A percentile compares a stretch with the other conserved stretches of the same genome.
Evolutionary conservation across 2,797 vertebrate genomes (phyloP).

Genomic region (Channa striata): DNA sequence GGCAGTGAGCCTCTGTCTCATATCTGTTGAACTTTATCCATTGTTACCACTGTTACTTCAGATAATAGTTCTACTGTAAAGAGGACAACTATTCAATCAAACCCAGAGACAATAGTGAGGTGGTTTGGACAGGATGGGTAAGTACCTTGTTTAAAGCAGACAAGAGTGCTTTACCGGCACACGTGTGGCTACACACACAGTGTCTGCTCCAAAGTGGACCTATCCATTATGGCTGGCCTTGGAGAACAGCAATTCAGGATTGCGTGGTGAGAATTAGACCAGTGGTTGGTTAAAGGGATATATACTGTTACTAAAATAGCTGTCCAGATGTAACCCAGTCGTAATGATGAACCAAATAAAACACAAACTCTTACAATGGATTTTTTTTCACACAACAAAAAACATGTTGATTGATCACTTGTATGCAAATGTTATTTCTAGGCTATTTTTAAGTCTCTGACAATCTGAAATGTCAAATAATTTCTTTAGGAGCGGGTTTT

Average conservation of each 20-base stretch:
- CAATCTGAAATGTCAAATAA: too few relatives aligned
- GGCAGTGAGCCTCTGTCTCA: slow-evolving; percentile 23
- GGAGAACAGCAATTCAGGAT: not conserved
- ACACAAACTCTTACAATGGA: too few relatives aligned
- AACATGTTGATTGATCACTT: not conserved
- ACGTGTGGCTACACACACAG: slow-evolving; percentile 4
- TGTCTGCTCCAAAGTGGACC: slow-evolving; percentile 7
- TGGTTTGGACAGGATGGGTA: slow-evolving; percentile 23
- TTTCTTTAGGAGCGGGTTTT: too few relatives aligned
- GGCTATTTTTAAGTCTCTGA: too few relatives aligned
- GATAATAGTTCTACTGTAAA: slow-evolving; percentile 32
- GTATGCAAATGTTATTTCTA: not conserved
- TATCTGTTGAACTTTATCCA: slow-evolving; percentile 51
- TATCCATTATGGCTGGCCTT: not conserved
- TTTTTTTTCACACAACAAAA: not conserved
- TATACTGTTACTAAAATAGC: not conserved
- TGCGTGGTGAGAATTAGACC: not conserved
- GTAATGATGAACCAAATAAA: too few relatives aligned
- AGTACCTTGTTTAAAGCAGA: slow-evolving; percentile 36
- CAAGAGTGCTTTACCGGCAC: slow-evolving; percentile 27
- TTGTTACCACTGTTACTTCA: slow-evolving; percentile 5
- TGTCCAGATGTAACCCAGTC: not conserved
- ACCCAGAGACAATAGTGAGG: slow-evolving; percentile 13
- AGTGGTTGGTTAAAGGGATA: not conserved
- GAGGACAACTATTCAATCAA: slow-evolving; percentile 36